phyloP scores from a whole-genome alignment of 2,888 invertebrate genomes.

The Chydorus sphaericus region DNA sequence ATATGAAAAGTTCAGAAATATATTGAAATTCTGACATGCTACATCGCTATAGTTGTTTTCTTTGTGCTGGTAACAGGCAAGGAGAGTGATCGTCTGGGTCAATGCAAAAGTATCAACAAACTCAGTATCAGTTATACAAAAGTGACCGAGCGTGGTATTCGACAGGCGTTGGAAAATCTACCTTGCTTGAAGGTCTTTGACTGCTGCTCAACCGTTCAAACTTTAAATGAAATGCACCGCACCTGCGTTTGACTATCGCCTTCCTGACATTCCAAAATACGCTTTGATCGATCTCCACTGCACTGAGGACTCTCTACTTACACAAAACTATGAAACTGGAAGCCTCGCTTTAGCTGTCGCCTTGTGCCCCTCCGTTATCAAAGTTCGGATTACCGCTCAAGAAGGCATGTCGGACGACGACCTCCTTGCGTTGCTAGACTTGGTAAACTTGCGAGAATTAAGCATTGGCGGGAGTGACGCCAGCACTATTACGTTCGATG shows the following conservation, averaged over 20 bases:
- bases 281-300: background rate
- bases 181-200: background rate
- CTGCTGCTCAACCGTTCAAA: background rate
- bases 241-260: background rate
- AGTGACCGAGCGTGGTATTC: background rate
- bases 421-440: background rate
- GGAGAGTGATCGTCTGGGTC: background rate
- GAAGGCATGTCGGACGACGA: background rate
- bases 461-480: background rate
- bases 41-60: no score
- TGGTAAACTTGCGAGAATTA: background rate
- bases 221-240: background rate
- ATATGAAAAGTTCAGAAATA: no score
- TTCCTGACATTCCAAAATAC: background rate
- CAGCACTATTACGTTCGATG: background rate
- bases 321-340: background rate
- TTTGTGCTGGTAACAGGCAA: no score
- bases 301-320: background rate
- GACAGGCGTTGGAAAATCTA: background rate
- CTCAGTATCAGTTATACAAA: background rate
- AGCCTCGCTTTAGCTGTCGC: background rate
- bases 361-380: background rate
- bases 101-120: background rate
- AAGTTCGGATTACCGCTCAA: background rate
- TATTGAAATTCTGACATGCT: no score